These are phyloP conservation scores for Mesocricetus auratus DNA, from an alignment of 2,113 vertebrate genomes.

Conservation along the genomic window DNA sequence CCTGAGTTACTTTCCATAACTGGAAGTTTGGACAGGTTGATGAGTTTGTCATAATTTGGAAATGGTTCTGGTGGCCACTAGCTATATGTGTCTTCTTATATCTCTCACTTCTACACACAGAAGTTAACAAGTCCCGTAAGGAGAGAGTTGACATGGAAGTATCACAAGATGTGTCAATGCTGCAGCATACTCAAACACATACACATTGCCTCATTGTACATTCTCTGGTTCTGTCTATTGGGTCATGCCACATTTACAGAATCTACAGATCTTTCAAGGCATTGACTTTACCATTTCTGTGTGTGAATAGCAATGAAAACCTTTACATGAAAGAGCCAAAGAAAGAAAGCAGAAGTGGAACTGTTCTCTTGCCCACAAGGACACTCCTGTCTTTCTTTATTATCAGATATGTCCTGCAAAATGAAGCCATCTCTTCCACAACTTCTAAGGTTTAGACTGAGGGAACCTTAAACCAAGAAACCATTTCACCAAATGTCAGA, in stretches of 20 bases:
- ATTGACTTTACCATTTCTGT: conserved; percentile 45
- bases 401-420: conserved; percentile 73
- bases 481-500: conserved; percentile 76
- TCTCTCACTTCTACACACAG: background rate
- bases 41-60: background rate
- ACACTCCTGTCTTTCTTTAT: conserved; percentile 69
- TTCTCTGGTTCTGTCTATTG: background rate
- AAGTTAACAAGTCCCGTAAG: background rate
- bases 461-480: conserved; percentile 79
- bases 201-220: background rate
- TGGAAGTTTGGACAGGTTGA: background rate
- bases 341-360: conserved; percentile 51
- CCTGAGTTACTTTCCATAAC: accelerated
- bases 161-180: too few species aligned
- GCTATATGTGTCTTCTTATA: background rate
- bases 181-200: background rate
- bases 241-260: conserved; percentile 16
- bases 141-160: background rate
- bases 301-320: conserved; percentile 54
- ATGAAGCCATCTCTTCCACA: conserved; percentile 76
- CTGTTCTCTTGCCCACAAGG: conserved; percentile 55
- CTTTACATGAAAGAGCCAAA: conserved; percentile 21
- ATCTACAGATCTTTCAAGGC: background rate
- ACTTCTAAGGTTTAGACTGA: conserved; percentile 71
- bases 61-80: background rate